phyloP scores from a whole-genome alignment of 2,888 invertebrate genomes.

The Drosophila hawaiiensis region DNA sequence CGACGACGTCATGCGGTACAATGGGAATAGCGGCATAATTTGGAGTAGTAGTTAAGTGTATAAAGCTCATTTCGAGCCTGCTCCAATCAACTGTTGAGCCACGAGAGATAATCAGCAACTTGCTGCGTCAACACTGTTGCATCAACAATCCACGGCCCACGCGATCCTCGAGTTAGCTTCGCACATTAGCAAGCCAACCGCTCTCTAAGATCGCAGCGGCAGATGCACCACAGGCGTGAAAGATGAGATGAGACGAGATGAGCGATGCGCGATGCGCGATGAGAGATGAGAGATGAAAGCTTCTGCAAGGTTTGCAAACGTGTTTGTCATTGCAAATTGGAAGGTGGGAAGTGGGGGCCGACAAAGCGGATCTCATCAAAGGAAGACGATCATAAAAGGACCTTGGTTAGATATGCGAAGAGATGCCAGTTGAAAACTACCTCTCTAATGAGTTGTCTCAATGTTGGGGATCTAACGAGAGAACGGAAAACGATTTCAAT shows the following conservation, averaged over 20 bases:
- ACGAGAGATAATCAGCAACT: constrained; percentile 61
- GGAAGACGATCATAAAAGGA: constrained; percentile 55
- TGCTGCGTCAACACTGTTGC: constrained; percentile 60
- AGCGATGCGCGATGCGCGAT: constrained; percentile 6
- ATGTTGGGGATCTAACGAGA: constrained; percentile 14
- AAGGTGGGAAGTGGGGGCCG: constrained; percentile 27
- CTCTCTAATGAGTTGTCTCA: constrained; percentile 25
- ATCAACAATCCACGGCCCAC: constrained; percentile 56
- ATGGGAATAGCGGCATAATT: constrained; percentile 62
- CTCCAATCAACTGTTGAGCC: constrained; percentile 53
- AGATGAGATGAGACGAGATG: constrained; percentile 39
- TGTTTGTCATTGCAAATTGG: constrained; percentile 58
- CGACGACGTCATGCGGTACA: constrained; percentile 61
- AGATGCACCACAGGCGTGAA: constrained; percentile 58
- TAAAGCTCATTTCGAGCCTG: constrained; percentile 49
- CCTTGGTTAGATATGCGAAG: constrained; percentile 8
- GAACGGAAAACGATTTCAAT: constrained; percentile 25
- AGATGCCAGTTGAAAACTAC: constrained; percentile 15
- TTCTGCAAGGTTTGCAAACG: constrained; percentile 47
- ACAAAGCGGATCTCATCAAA: constrained; percentile 58
- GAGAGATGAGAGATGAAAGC: constrained; percentile 9
- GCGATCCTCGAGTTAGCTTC: constrained; percentile 50
- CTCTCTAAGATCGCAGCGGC: constrained; percentile 57
- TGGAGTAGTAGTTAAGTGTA: constrained; percentile 34
- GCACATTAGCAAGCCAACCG: constrained; percentile 66